Evolutionary conservation across 2,113 vertebrate species (phyloP).

Genomic region (Okapia johnstoni): DNA sequence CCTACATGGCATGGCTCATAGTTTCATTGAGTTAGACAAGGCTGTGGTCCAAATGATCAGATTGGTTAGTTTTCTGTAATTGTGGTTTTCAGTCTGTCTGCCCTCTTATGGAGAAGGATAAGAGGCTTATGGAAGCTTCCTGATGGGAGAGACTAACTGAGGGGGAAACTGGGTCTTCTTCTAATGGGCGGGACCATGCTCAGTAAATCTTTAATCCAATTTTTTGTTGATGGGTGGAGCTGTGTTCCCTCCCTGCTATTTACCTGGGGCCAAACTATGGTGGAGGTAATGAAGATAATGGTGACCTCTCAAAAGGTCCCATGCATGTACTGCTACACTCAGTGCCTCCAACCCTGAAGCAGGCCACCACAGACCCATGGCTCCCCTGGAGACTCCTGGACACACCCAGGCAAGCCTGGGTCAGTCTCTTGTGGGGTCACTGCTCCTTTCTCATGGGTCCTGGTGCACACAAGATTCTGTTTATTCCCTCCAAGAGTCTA

Average conservation of each 20-base stretch:
- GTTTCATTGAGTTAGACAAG: background rate
- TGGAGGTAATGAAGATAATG: background rate
- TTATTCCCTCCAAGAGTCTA: background rate
- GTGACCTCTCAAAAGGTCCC: background rate
- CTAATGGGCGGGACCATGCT: rapidly evolving
- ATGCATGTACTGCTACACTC: background rate
- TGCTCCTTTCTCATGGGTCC: background rate
- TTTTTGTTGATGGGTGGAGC: background rate
- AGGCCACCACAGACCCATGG: background rate
- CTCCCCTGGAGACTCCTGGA: background rate
- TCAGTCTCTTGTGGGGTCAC: background rate
- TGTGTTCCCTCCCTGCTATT: background rate
- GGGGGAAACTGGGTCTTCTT: background rate
- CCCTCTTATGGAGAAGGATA: background rate
- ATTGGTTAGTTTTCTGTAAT: background rate
- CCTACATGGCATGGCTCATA: background rate
- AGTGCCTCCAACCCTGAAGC: background rate
- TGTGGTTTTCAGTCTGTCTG: background rate
- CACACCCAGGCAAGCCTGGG: background rate
- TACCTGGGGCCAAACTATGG: background rate
- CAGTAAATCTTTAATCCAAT: background rate
- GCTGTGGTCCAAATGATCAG: background rate
- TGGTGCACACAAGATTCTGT: background rate
- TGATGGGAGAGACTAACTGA: background rate
- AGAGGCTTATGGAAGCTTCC: background rate